Evolutionary conservation across 2,888 invertebrate species (phyloP).

Genomic region (Lithophane leautieri): DNA sequence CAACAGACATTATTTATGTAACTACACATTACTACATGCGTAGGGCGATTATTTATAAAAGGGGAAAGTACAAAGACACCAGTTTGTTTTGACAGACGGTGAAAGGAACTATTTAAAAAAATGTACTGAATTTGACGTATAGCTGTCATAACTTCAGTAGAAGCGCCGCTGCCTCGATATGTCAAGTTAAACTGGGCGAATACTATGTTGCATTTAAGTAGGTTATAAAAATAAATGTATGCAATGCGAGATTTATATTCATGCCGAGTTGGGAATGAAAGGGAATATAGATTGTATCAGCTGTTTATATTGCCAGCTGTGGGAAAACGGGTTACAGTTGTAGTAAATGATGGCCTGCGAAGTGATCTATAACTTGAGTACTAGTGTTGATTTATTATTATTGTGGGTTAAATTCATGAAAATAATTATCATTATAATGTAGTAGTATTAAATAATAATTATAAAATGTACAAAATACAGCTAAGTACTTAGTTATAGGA

Average conservation of each 20-base stretch:
- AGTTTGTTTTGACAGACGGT: conserved; percentile 15
- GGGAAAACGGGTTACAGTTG: conserved; percentile 60
- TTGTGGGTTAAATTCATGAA: conserved; percentile 3
- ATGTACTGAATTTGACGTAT: conserved; percentile 22
- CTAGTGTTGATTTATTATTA: conserved; percentile 26
- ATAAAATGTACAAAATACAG: not conserved
- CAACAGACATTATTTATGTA: conserved; percentile 61
- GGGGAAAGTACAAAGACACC: conserved; percentile 30
- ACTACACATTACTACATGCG: conserved; percentile 42
- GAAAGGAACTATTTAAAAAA: conserved; percentile 3
- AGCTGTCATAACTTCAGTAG: conserved; percentile 34
- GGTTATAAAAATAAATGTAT: conserved; percentile 59
- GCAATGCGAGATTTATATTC: conserved; percentile 53
- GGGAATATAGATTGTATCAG: conserved; percentile 62
- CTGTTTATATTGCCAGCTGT: conserved; percentile 62
- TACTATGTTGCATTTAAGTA: conserved; percentile 48
- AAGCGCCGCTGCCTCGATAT: not conserved
- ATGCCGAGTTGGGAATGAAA: conserved; percentile 60
- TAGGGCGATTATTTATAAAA: conserved; percentile 52
- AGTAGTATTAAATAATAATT: not conserved
- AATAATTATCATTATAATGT: not conserved
- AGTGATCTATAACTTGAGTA: conserved; percentile 19
- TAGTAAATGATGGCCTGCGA: conserved; percentile 38
- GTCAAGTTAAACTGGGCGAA: conserved; percentile 12
- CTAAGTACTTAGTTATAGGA: not conserved